Evolutionary conservation across 1,140 invertebrate species (phyloP).

Genomic region (Harlomillsia oculata): DNA sequence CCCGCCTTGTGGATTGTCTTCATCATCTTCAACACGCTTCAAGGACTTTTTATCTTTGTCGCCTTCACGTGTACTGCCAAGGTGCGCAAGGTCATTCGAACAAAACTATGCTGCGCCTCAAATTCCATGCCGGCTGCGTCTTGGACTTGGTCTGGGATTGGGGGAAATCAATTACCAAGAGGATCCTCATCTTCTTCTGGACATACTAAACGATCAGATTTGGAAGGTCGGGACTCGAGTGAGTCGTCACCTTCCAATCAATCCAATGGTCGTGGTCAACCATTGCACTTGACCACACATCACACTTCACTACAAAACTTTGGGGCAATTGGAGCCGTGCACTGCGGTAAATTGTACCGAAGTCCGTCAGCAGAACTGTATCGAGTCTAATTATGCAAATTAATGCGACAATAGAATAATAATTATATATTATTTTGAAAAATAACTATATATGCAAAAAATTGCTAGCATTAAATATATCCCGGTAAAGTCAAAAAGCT

Average conservation of each 20-base stretch:
- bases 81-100: conserved; percentile 36
- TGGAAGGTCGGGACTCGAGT: conserved; percentile 23
- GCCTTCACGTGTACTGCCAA: conserved; percentile 49
- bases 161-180: conserved; percentile 18
- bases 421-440: neutral
- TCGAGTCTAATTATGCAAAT: neutral
- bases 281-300: neutral
- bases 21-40: conserved; percentile 48
- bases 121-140: conserved; percentile 18
- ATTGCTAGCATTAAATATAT: too few species aligned
- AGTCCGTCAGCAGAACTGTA: conserved; percentile 26
- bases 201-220: conserved; percentile 30
- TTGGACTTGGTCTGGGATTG: conserved; percentile 36
- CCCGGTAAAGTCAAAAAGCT: too few species aligned
- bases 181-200: conserved; percentile 27
- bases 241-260: conserved; percentile 15
- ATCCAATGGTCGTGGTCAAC: conserved; percentile 1
- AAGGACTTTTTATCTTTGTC: conserved; percentile 51
- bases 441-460: neutral
- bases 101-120: conserved; percentile 17
- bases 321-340: neutral
- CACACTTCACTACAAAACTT: conserved; percentile 15
- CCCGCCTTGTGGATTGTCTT: conserved; percentile 46
- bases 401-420: neutral
- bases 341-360: conserved; percentile 30